These are phyloP conservation scores for Julus scanicus DNA, from an alignment of 2,888 invertebrate species.

Conservation along the genomic window DNA sequence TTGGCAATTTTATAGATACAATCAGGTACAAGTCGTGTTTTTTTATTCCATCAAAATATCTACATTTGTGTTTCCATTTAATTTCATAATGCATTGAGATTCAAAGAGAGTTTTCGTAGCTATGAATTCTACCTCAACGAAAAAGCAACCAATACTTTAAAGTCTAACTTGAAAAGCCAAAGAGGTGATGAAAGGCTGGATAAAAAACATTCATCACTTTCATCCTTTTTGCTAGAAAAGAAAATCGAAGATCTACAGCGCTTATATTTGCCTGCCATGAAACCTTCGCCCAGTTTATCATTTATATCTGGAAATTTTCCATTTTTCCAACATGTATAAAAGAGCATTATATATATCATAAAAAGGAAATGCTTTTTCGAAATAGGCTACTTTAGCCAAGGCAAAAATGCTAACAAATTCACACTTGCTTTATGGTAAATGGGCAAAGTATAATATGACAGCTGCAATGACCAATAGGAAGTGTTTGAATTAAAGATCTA, in stretches of 20 bases:
- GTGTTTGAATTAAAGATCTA: neutral
- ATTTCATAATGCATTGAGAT: conserved; percentile 6
- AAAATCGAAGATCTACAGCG: neutral
- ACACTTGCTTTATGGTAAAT: neutral
- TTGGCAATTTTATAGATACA: too few relatives aligned
- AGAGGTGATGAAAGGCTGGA: conserved; percentile 31
- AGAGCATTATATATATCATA: conserved; percentile 24
- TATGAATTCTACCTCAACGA: neutral
- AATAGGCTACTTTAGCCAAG: neutral
- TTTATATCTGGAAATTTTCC: neutral
- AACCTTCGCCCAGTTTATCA: conserved; percentile 37
- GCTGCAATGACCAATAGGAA: neutral
- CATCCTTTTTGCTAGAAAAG: neutral
- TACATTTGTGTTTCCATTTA: neutral
- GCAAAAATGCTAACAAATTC: conserved; percentile 13
- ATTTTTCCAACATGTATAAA: neutral
- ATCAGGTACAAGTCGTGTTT: too few relatives aligned
- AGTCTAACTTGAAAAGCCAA: neutral
- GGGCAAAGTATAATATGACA: neutral
- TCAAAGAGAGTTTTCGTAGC: neutral
- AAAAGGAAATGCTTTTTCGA: conserved; percentile 38
- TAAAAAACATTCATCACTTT: conserved; percentile 47
- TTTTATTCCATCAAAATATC: neutral
- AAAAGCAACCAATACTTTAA: neutral
- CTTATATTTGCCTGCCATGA: neutral